A percentile compares a stretch with the other conserved stretches of the same genome.
Evolutionary conservation across 1,140 invertebrate species (phyloP).

Genomic region (Maconellicoccus hirsutus): DNA sequence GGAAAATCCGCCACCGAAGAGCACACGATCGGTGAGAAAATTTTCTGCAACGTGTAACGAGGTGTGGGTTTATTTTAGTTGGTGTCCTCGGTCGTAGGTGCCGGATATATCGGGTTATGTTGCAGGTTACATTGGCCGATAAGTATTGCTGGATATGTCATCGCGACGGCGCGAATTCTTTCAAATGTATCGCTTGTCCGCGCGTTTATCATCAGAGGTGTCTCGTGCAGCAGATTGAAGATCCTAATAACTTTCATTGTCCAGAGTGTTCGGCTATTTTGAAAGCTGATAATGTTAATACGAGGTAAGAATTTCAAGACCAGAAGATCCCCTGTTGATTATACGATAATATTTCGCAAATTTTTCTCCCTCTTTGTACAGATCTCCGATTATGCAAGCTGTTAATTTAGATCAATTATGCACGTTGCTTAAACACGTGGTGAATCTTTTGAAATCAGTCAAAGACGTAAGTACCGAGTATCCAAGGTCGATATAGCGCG

Average conservation of each 20-base stretch:
- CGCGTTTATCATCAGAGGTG: slow-evolving; percentile 73
- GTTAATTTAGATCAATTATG: slow-evolving; percentile 59
- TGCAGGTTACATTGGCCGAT: slow-evolving; percentile 39
- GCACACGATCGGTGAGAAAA: not conserved
- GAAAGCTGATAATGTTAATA: slow-evolving; percentile 63
- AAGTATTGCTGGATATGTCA: slow-evolving; percentile 83
- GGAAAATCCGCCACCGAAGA: not conserved
- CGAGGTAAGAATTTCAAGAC: no score
- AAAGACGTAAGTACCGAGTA: slow-evolving; percentile 49
- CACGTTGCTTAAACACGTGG: slow-evolving; percentile 57
- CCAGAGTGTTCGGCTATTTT: slow-evolving; percentile 71
- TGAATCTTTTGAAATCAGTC: slow-evolving; percentile 56
- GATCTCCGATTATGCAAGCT: slow-evolving; percentile 58
- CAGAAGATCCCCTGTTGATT: no score
- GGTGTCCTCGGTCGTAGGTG: not conserved
- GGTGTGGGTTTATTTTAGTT: not conserved
- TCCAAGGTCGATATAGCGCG: no score
- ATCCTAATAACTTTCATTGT: slow-evolving; percentile 62
- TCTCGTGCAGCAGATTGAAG: slow-evolving; percentile 38
- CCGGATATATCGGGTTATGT: not conserved
- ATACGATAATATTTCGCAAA: no score
- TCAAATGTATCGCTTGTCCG: slow-evolving; percentile 68
- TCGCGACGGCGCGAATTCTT: slow-evolving; percentile 46
- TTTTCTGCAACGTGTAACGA: not conserved
- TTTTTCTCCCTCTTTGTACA: slow-evolving; percentile 29